Base-by-base conservation (phyloP, 2,888 invertebrate species). In the Drosophila longiperda region DNA sequence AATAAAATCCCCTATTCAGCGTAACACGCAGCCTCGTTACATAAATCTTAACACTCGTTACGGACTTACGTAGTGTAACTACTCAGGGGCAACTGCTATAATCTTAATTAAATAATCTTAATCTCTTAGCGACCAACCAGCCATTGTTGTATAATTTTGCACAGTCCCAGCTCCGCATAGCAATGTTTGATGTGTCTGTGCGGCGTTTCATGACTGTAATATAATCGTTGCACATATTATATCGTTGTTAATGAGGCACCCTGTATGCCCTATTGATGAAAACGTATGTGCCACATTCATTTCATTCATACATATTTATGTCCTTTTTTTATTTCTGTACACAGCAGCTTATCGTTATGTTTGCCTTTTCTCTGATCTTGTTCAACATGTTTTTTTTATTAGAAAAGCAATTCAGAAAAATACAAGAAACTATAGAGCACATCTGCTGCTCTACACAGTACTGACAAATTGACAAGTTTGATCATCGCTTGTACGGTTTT, bases 11-110 rank as follows among this genome's bases (percentile, higher is more conserved):
- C 58, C 67, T 74, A 81, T 91, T 92, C 90, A 84, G 88, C 75
- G 85, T 92, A 93, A 92, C 93, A 93, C 93, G 93, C 93, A 90
- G 91, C 92, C 90, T 89, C 92, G 92, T 85, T 87, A 93, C 93
- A 93, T 26, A 3, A 26, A 38, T 54, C 5, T n/a, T 17, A 17
- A n/a, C 17, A n/a, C 26, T 52, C 5, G 33, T 6, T 34, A 15
- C 15, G 6, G 0, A 23, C 15, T 17, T 4, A 34, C 1, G 8
- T 23, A 15, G 1, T 15, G 8, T 8, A 45, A 23, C 45, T 45
- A 26, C 8, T 38, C 17, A 15, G 4, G 15, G 4, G 15, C 15
- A 23, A 23, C 15, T 15, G 8, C 8, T 4, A 7, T 20, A 15
- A 20, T 3, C 7, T 45, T 45, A 20, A 45, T n/a, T n/a, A n/a